These are phyloP conservation scores for Micrasema longulum DNA, from an alignment of 1,140 invertebrate genomes.

Conservation along the genomic window DNA sequence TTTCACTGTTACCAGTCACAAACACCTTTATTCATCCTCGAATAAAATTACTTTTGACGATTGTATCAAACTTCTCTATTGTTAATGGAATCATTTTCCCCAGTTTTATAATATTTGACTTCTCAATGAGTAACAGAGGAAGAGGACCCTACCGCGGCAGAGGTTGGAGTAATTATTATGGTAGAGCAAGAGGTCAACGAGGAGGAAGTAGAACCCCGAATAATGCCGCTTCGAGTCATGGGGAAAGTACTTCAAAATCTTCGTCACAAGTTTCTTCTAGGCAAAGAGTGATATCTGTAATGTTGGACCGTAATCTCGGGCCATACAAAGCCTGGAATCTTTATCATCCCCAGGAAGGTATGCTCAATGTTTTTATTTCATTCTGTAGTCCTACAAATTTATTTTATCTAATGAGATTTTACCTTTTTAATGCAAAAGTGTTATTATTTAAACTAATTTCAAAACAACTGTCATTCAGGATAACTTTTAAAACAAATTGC, in stretches of 20 bases:
- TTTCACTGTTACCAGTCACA: too few relatives aligned
- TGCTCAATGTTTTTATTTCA: conserved; percentile 38
- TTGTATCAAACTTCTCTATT: too few relatives aligned
- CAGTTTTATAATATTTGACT: too few relatives aligned
- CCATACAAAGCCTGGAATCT: conserved; percentile 76
- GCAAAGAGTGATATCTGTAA: conserved; percentile 35
- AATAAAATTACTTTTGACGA: too few relatives aligned
- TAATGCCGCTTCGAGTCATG: conserved; percentile 8
- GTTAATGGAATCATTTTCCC: too few relatives aligned
- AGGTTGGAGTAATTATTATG: conserved; percentile 31
- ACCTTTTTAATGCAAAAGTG: too few relatives aligned
- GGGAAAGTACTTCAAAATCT: conserved; percentile 17
- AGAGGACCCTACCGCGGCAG: conserved; percentile 33
- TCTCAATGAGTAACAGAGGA: conserved; percentile 29
- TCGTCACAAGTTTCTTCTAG: conserved; percentile 24
- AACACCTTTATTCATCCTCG: too few relatives aligned
- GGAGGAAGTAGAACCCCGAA: conserved; percentile 14
- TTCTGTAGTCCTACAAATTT: too few relatives aligned
- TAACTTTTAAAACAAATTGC: too few relatives aligned
- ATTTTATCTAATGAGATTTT: too few relatives aligned
- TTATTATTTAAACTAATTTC: too few relatives aligned
- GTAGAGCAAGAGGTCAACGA: conserved; percentile 27
- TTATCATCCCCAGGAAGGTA: conserved; percentile 77
- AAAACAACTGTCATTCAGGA: too few relatives aligned
- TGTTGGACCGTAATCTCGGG: conserved; percentile 43